Evolutionary conservation across 2,797 vertebrate genomes (phyloP), one percentile per base, ranked within the genome.

Genomic region (Gymnoscopelus microlampas): DNA sequence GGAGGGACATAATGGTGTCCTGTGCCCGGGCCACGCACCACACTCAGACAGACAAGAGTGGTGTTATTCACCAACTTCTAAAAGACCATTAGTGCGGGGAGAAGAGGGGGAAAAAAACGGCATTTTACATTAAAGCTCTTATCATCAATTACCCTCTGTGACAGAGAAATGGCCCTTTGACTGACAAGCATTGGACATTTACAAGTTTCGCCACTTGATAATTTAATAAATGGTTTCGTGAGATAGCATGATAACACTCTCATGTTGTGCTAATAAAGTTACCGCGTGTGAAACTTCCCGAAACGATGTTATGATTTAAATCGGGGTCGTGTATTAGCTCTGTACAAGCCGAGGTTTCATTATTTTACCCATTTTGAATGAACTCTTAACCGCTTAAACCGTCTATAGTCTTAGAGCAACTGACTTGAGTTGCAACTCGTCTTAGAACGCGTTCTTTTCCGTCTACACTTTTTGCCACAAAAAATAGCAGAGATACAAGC

Each of bases 1-100:
- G 63, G 79, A 86, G 78, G 74, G 80, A 85, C 66, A 75, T 87
- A 79, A 85, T 86, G 82, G 84, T 62, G 74, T 83, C 81, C 77
- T 56, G 74, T 60, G 76, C 74, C 80, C 57, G 53, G 35, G 73
- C 68, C 57, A 58, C 50, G 60, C 53, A 44, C 56, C n/a, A 61
- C 44, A 9, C 39, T 44, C 39, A 44, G 39, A 74, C 68, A n/a
- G 32, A 53, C 56, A 47, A 53, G 51, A 26, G 11, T 13, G 48
- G n/a, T 32, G 58, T 80, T 59, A 67, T 66, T 65, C 76, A 64
- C 44, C 10, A 50, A 68, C 82, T 75, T 77, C 60, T 58, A 68
- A 80, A 80, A 70, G 69, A 81, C 74, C 58, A 71, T 75, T 85
- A 51, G 39, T 9, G 39, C 9, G 39, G 39, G 32, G 5, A 35